Conservation (phyloP, 2,797 vertebrate species). For the Tokudaia tokunoshimensis region DNA sequence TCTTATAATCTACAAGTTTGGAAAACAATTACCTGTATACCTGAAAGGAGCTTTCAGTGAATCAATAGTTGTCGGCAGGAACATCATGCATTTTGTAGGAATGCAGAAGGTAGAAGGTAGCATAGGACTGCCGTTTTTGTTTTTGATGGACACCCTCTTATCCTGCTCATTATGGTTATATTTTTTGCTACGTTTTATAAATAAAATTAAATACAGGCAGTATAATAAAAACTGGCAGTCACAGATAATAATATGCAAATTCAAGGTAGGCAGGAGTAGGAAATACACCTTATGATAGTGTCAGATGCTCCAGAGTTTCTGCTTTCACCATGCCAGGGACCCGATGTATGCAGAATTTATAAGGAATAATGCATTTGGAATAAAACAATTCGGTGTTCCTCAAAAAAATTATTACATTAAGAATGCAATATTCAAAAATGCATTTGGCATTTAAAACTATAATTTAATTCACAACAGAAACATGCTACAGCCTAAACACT, state of each 20-base stretch:
- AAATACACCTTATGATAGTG: background rate
- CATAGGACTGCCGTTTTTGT: background rate
- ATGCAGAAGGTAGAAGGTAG: background rate
- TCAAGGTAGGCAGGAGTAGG: rapidly evolving
- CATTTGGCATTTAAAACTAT: slow-evolving; percentile 48
- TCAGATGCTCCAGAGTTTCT: rapidly evolving
- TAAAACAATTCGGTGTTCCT: background rate
- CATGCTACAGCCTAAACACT: slow-evolving; percentile 36
- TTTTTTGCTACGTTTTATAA: background rate
- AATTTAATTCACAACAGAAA: slow-evolving; percentile 27
- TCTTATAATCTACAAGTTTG: background rate
- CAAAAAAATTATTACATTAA: background rate
- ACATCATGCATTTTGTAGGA: background rate
- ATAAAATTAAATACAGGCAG: background rate
- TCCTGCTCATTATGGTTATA: background rate
- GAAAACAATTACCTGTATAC: background rate
- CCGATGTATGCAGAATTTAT: background rate
- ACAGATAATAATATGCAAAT: background rate
- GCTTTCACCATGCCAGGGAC: rapidly evolving
- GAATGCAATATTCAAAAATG: background rate
- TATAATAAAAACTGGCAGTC: background rate
- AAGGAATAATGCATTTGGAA: background rate
- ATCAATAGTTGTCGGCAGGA: background rate
- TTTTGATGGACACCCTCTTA: background rate
- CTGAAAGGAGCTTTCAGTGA: background rate